These are phyloP conservation scores for Lophius americanus DNA, from an alignment of 2,797 vertebrate species.

Conservation along the genomic window DNA sequence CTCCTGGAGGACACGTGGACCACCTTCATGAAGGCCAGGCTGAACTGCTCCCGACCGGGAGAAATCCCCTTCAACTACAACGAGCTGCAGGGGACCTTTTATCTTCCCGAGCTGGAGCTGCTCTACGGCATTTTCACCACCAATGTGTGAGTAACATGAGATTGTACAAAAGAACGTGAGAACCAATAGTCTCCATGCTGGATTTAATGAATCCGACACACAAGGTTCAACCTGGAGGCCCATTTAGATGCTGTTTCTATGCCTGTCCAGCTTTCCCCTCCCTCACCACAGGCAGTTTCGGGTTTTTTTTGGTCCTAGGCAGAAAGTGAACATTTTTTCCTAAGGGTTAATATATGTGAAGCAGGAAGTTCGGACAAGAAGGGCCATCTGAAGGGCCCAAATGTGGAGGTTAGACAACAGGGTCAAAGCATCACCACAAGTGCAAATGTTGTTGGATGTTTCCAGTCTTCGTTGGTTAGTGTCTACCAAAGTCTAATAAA, in stretches of 20 bases:
- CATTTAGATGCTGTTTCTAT: background rate
- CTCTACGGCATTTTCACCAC: conserved; percentile 98
- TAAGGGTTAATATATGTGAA: too few species aligned
- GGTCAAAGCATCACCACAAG: too few species aligned
- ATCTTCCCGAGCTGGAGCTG: conserved; percentile 93
- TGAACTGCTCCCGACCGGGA: conserved; percentile 95
- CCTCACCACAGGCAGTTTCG: background rate
- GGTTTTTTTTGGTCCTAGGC: too few species aligned
- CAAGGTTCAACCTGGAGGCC: background rate
- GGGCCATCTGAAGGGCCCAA: too few species aligned
- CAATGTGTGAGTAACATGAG: conserved; percentile 87
- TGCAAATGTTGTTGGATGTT: too few species aligned
- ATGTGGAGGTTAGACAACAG: too few species aligned
- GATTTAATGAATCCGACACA: background rate
- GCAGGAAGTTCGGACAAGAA: too few species aligned
- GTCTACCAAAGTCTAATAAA: too few species aligned
- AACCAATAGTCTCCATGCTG: background rate
- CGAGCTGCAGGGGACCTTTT: conserved; percentile 95
- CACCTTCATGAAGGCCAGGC: conserved; percentile 96
- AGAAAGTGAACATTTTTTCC: too few species aligned
- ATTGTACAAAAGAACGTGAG: background rate
- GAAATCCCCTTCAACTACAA: conserved; percentile 97
- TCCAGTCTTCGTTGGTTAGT: too few species aligned
- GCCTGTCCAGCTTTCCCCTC: background rate
- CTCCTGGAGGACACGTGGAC: conserved; percentile 98